Conservation (phyloP, 2,888 invertebrate genomes). For the Ectemnius lituratus region DNA sequence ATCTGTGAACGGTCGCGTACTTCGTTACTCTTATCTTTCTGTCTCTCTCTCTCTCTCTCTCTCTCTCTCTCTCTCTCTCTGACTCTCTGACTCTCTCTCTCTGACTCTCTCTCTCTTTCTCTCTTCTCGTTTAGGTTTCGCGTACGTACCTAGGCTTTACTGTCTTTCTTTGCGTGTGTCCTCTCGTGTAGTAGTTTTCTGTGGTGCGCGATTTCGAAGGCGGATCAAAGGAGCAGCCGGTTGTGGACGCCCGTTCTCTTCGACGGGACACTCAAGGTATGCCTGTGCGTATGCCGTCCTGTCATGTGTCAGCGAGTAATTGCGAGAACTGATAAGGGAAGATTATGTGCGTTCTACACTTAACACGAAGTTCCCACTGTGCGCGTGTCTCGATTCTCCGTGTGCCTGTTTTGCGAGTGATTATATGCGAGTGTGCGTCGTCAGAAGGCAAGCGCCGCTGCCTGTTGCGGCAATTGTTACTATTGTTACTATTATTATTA, state of each 20-base stretch:
- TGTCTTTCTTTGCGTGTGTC: constrained; percentile 50
- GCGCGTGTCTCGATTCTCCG: constrained; percentile 22
- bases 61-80: constrained; percentile 47
- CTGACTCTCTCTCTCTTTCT: constrained; percentile 47
- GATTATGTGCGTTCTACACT: too few relatives aligned
- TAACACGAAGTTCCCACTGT: constrained; percentile 43
- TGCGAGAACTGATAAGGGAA: too few relatives aligned
- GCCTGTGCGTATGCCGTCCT: too few relatives aligned
- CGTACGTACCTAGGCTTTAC: constrained; percentile 48
- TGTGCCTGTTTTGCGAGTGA: constrained; percentile 24
- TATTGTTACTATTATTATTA: constrained; percentile 48
- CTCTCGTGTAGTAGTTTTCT: constrained; percentile 25
- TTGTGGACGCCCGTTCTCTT: too few relatives aligned
- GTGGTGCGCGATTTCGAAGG: constrained; percentile 18
- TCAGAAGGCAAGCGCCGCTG: constrained; percentile 24
- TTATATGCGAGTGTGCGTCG: constrained; percentile 30
- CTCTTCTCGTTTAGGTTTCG: constrained; percentile 43
- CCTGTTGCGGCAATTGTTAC: constrained; percentile 39
- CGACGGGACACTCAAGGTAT: background rate
- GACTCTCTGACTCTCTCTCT: constrained; percentile 43
- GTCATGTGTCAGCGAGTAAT: too few relatives aligned
- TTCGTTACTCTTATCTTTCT: constrained; percentile 22
- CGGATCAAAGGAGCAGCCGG: constrained; percentile 2
- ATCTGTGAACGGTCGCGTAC: constrained; percentile 43
- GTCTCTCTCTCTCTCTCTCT: constrained; percentile 1